phyloP scores from a whole-genome alignment of 2,797 vertebrate species.

The Lithobates pipiens region DNA sequence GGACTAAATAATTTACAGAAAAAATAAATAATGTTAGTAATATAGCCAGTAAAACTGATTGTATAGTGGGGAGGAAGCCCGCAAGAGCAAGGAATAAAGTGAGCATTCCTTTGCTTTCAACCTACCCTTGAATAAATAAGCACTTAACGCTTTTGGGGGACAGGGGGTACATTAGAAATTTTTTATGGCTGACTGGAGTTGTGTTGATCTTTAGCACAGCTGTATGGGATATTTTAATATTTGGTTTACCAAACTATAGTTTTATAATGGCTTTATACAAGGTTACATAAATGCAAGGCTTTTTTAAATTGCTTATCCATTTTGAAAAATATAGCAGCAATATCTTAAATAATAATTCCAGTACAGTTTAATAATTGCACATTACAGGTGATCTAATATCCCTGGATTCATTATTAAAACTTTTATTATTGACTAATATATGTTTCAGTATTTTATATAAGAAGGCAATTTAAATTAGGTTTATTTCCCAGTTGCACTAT shows the following conservation, averaged over 20 bases:
- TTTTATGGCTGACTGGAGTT: too few species aligned
- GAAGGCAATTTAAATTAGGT: slow-evolving; percentile 26
- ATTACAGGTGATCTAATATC: slow-evolving; percentile 18
- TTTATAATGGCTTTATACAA: neutral
- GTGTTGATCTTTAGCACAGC: too few species aligned
- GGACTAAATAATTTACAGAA: too few species aligned
- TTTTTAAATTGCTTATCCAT: neutral
- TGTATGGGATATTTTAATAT: too few species aligned
- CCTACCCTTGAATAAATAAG: too few species aligned
- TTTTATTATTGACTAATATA: slow-evolving; percentile 19
- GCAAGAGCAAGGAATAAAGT: too few species aligned
- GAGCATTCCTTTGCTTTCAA: too few species aligned
- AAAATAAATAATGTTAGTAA: too few species aligned
- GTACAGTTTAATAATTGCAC: slow-evolving; percentile 21
- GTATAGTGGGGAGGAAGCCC: too few species aligned
- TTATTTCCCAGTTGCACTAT: slow-evolving; percentile 36
- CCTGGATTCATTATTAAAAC: slow-evolving; percentile 19
- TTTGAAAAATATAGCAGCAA: neutral
- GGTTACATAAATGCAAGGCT: neutral
- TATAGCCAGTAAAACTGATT: too few species aligned
- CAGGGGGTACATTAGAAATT: too few species aligned
- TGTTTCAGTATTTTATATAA: slow-evolving; percentile 19
- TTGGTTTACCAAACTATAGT: neutral
- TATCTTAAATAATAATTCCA: slow-evolving; percentile 1
- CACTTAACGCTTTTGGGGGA: too few species aligned